These are phyloP conservation scores for Microcebus tavaratra DNA, from an alignment of 2,113 vertebrate species.

Conservation along the genomic window DNA sequence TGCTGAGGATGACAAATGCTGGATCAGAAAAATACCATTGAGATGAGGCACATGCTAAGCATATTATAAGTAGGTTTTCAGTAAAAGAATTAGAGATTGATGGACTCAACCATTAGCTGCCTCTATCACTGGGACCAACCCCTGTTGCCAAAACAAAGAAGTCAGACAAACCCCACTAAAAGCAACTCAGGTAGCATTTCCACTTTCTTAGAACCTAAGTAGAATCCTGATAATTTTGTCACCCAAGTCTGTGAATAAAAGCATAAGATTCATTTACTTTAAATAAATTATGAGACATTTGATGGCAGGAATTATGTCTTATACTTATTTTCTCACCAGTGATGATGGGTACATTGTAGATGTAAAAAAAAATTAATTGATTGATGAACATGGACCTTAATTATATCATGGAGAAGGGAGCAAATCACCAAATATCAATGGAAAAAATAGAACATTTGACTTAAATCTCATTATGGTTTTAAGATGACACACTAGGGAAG, in stretches of 20 bases:
- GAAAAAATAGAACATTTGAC: not conserved
- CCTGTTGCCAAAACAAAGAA: slow-evolving; percentile 35
- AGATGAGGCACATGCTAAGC: not conserved
- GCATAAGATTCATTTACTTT: slow-evolving; percentile 10
- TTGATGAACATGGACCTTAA: not conserved
- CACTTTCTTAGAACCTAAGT: not conserved
- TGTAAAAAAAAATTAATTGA: not conserved
- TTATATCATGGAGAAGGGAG: not conserved
- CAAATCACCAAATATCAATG: not conserved
- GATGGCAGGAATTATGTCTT: not conserved
- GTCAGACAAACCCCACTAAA: slow-evolving; percentile 6
- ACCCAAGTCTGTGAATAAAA: not conserved
- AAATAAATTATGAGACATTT: not conserved
- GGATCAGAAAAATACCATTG: not conserved
- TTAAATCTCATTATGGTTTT: slow-evolving; percentile 24
- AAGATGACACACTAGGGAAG: slow-evolving; percentile 7
- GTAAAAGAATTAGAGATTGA: slow-evolving; percentile 33
- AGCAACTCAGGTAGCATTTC: not conserved
- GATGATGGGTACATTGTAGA: not conserved
- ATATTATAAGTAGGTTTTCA: slow-evolving; percentile 14
- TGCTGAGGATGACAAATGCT: not conserved
- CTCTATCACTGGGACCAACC: not conserved
- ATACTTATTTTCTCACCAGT: not conserved
- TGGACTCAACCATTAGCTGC: not conserved
- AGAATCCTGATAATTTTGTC: not conserved